Evolutionary conservation across 2,113 vertebrate species (phyloP).

Genomic region (Macaca mulatta): DNA sequence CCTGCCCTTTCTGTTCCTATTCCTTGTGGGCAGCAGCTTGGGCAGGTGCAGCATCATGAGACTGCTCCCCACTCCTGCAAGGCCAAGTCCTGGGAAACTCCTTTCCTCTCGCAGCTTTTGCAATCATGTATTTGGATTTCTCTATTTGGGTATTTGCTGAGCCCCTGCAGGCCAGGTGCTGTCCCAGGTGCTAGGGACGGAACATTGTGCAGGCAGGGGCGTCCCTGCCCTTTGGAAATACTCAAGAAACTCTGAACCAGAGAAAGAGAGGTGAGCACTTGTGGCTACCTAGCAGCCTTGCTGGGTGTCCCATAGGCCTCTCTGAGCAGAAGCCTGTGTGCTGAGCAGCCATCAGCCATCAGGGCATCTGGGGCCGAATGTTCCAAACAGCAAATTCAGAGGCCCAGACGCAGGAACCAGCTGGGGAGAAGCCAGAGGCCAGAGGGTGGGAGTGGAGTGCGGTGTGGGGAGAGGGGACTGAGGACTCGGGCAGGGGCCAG

Average conservation of each 20-base stretch:
- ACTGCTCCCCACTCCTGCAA: neutral
- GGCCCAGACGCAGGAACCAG: neutral
- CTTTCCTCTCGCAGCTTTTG: too few species aligned
- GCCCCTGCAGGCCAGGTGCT: too few species aligned
- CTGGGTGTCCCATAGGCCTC: neutral
- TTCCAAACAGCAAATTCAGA: neutral
- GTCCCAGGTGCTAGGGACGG: neutral
- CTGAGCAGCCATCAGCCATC: neutral
- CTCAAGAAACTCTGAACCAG: neutral
- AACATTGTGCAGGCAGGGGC: fast-evolving
- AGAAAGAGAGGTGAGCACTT: fast-evolving
- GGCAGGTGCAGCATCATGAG: fast-evolving
- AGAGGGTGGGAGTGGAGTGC: fast-evolving
- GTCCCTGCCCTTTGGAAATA: neutral
- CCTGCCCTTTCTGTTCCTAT: neutral
- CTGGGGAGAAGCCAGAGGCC: neutral
- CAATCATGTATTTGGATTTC: fast-evolving
- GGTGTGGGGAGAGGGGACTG: fast-evolving
- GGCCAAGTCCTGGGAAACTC: neutral
- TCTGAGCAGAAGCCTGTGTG: neutral
- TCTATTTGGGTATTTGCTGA: neutral
- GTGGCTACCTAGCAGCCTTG: neutral
- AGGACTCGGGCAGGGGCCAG: fast-evolving
- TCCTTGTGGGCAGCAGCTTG: fast-evolving
- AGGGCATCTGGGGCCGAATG: neutral